Conservation (phyloP, 2,888 invertebrate species). For the Ennomos fuscantarius region DNA sequence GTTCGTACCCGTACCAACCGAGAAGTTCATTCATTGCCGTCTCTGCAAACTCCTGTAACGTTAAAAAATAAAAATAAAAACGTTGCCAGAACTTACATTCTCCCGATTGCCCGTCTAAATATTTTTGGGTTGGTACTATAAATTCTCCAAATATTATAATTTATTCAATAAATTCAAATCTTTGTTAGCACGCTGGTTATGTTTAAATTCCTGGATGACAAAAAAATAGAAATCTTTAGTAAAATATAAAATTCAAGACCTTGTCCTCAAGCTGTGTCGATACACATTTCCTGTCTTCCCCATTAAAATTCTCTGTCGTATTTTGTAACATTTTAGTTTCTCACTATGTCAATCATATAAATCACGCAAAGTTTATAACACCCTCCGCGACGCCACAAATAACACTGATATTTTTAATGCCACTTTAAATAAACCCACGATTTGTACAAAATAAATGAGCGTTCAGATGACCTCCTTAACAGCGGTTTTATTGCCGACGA, state of each 20-base stretch:
- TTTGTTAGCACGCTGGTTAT: too few species aligned
- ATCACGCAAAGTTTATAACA: conserved; percentile 23
- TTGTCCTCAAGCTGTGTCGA: conserved; percentile 27
- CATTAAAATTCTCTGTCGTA: conserved; percentile 14
- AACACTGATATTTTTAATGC: conserved; percentile 46
- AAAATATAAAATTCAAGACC: conserved; percentile 24
- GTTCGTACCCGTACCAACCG: conserved; percentile 96
- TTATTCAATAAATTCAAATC: too few species aligned
- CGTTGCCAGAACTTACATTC: not conserved
- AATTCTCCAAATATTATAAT: too few species aligned
- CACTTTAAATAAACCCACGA: conserved; percentile 52
- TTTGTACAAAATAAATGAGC: conserved; percentile 61
- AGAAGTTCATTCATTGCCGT: conserved; percentile 96
- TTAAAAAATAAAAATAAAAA: conserved; percentile 1
- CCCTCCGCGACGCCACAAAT: conserved; percentile 39
- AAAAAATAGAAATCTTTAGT: not conserved
- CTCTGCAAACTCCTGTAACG: conserved; percentile 93
- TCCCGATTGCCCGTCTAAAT: too few species aligned
- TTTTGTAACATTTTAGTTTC: conserved; percentile 23
- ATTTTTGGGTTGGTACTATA: too few species aligned
- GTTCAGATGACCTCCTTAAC: conserved; percentile 69
- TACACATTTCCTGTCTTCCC: conserved; percentile 12
- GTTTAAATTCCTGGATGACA: too few species aligned
- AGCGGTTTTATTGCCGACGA: conserved; percentile 66
- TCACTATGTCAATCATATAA: conserved; percentile 25